Evolutionary conservation across 2,113 vertebrate species (phyloP).

Genomic region (Clarias macrocephalus): DNA sequence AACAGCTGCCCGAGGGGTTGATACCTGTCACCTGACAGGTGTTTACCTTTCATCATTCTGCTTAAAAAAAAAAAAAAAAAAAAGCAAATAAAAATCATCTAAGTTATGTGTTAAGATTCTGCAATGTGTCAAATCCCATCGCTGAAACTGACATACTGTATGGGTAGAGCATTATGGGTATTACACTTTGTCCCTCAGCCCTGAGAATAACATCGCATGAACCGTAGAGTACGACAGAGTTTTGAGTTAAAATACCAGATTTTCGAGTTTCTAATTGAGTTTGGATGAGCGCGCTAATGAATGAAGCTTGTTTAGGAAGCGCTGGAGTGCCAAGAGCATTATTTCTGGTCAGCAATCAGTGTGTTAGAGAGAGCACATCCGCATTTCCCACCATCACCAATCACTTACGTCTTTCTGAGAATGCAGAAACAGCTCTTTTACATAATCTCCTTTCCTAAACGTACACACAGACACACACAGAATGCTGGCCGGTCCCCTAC

Average conservation of each 20-base stretch:
- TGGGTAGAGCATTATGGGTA: background rate
- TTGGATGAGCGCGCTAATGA: constrained; percentile 29
- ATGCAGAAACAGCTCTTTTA: constrained; percentile 37
- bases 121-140: background rate
- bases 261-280: constrained; percentile 31
- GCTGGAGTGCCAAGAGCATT: constrained; percentile 24
- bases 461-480: constrained; percentile 40
- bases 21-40: constrained; percentile 21
- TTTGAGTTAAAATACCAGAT: constrained; percentile 16
- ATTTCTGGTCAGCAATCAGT: constrained; percentile 49
- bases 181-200: background rate
- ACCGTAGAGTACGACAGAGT: background rate
- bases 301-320: constrained; percentile 29
- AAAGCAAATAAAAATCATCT: constrained; percentile 11
- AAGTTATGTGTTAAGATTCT: background rate
- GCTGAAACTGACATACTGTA: background rate
- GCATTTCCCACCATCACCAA: constrained; percentile 40
- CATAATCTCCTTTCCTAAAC: constrained; percentile 31
- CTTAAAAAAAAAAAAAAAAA: background rate
- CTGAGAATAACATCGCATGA: background rate
- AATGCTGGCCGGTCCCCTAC: constrained; percentile 70
- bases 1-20: background rate
- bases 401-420: constrained; percentile 32
- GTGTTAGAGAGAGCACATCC: constrained; percentile 39
- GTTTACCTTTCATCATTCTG: constrained; percentile 11